Percentiles rank a stretch among this genome's conserved stretches.
These are phyloP conservation scores for Steinernema carpocapsae DNA, from an alignment of 2,888 invertebrate genomes.

Conservation along the genomic window DNA sequence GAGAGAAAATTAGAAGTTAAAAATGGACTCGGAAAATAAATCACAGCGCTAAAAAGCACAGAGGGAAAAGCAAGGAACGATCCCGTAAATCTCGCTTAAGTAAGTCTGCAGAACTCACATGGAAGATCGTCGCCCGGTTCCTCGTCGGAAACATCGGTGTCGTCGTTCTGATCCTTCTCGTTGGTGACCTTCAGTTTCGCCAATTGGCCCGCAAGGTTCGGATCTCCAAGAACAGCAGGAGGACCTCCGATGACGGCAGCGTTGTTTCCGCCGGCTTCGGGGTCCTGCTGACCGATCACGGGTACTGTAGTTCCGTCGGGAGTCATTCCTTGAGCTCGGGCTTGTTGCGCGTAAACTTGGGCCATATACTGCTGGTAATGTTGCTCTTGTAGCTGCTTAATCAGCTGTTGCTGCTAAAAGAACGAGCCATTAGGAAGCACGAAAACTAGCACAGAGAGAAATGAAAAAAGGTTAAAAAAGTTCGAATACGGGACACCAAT, in stretches of 20 bases:
- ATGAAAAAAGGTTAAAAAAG: no score
- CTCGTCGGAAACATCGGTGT: conserved; percentile 68
- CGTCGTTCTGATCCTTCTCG: conserved; percentile 68
- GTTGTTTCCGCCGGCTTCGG: conserved; percentile 34
- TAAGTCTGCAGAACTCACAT: conserved; percentile 53
- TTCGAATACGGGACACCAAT: no score
- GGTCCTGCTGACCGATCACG: conserved; percentile 18
- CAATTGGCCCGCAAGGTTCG: conserved; percentile 12
- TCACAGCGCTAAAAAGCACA: conserved; percentile 21
- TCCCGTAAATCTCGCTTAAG: neutral
- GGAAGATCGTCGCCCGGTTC: conserved; percentile 59
- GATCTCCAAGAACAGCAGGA: neutral
- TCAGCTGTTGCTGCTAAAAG: conserved; percentile 85
- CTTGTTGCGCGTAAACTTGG: conserved; percentile 75
- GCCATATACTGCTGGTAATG: conserved; percentile 99
- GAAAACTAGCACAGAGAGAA: conserved; percentile 33
- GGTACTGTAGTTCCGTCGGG: conserved; percentile 18
- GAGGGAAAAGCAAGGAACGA: conserved; percentile 22
- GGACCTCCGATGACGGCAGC: neutral
- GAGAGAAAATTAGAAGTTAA: neutral
- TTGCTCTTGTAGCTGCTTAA: conserved; percentile 93
- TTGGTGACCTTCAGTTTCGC: conserved; percentile 41
- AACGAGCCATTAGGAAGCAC: neutral
- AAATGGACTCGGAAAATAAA: conserved; percentile 34
- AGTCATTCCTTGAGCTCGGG: conserved; percentile 48